Evolutionary conservation across 1,140 invertebrate genomes (phyloP).

Genomic region (Solen grandis): DNA sequence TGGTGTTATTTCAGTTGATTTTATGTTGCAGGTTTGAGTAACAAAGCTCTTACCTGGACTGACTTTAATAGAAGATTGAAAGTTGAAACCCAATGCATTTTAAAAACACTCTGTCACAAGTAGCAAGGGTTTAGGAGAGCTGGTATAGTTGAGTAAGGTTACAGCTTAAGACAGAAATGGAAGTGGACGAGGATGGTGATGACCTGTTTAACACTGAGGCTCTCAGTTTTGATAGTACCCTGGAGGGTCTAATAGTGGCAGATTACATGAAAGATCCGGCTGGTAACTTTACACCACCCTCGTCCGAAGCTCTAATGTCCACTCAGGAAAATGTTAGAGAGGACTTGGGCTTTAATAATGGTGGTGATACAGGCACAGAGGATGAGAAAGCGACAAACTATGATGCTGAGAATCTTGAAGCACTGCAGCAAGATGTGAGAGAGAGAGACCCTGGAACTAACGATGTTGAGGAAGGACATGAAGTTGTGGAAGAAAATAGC

Average conservation of each 20-base stretch:
- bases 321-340: slow-evolving; percentile 59
- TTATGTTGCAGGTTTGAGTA: too few species aligned
- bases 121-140: too few species aligned
- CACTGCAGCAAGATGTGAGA: not conserved
- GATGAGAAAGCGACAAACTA: not conserved
- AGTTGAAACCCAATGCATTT: too few species aligned
- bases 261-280: slow-evolving; percentile 1
- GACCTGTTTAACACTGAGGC: slow-evolving; percentile 23
- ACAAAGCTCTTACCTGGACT: too few species aligned
- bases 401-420: not conserved
- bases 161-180: too few species aligned
- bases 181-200: slow-evolving; percentile 13
- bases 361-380: slow-evolving; percentile 40
- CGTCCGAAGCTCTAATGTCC: slow-evolving; percentile 64
- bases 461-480: too few species aligned
- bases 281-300: slow-evolving; percentile 21
- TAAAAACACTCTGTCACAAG: too few species aligned
- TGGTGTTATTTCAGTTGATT: too few species aligned
- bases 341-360: slow-evolving; percentile 64
- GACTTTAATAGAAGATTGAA: too few species aligned
- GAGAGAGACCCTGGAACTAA: too few species aligned
- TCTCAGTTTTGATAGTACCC: slow-evolving; percentile 40
- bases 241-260: slow-evolving; percentile 31
- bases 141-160: too few species aligned
- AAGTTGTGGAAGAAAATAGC: too few species aligned